Evolutionary conservation across 30 jellyfish, hydroid and myxozoan genomes (phyloP).

Genomic region (Nemopilema nomurai): DNA sequence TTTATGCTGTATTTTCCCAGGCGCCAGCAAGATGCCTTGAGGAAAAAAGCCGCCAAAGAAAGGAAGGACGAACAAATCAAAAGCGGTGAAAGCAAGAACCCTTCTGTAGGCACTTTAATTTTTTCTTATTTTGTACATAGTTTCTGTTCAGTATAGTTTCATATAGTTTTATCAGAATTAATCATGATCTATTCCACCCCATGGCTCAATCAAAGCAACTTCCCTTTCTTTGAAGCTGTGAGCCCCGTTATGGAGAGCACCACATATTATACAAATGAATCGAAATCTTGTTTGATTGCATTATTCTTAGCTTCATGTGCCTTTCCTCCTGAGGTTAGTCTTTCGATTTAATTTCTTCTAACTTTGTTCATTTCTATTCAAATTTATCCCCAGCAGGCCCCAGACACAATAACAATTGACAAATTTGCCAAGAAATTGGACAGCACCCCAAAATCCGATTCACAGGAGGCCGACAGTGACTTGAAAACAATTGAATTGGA

Average conservation of each 20-base stretch:
- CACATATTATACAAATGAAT: too few relatives aligned
- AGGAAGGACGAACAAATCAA: conserved; percentile 38
- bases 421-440: conserved; percentile 39
- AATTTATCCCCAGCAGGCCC: neutral
- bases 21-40: conserved; percentile 62
- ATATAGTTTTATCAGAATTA: too few relatives aligned
- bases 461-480: neutral
- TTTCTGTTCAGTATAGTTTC: too few relatives aligned
- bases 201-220: too few relatives aligned
- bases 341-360: too few relatives aligned
- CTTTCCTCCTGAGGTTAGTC: too few relatives aligned
- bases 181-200: too few relatives aligned
- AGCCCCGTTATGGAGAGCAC: too few relatives aligned
- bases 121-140: neutral
- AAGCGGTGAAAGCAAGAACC: conserved; percentile 14
- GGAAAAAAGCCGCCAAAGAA: conserved; percentile 55
- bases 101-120: neutral
- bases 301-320: too few relatives aligned
- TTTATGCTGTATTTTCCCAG: conserved; percentile 4
- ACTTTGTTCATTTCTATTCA: too few relatives aligned
- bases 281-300: too few relatives aligned
- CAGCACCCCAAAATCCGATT: neutral
- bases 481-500: neutral
- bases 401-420: conserved; percentile 11
- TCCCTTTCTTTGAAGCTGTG: too few relatives aligned